phyloP scores from a whole-genome alignment of 2,888 invertebrate species.

The Apamea crenata region DNA sequence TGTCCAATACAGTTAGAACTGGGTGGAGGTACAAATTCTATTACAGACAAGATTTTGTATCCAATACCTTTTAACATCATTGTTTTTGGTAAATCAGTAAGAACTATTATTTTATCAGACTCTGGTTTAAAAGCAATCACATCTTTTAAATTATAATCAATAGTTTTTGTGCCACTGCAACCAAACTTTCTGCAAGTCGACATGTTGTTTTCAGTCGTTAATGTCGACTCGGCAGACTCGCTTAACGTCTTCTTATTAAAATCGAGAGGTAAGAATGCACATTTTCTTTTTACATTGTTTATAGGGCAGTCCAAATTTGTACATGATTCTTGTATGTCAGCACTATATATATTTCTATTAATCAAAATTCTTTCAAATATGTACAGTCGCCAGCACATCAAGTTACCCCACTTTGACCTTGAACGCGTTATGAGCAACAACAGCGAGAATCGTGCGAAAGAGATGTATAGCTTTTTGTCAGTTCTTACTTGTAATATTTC shows the following conservation, averaged over 20 bases:
- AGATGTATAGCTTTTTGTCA: too few relatives aligned
- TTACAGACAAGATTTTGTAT: not conserved
- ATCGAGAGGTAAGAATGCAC: constrained; percentile 10
- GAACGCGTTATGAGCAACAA: too few relatives aligned
- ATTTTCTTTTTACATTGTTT: constrained; percentile 9
- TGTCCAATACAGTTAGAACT: constrained; percentile 11
- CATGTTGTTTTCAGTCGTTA: constrained; percentile 5
- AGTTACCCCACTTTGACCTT: too few relatives aligned
- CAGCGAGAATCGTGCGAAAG: too few relatives aligned
- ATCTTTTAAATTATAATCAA: constrained; percentile 16
- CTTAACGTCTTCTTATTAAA: too few relatives aligned
- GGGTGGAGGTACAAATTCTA: not conserved
- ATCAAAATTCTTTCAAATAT: constrained; percentile 4
- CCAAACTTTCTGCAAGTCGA: constrained; percentile 14
- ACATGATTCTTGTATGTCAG: constrained; percentile 5
- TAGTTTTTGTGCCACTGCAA: constrained; percentile 13
- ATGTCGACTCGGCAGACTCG: constrained; percentile 16
- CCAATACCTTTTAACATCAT: constrained; percentile 8
- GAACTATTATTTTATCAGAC: constrained; percentile 2
- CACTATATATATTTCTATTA: constrained; percentile 1
- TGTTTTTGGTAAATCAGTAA: constrained; percentile 8
- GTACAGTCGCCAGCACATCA: too few relatives aligned
- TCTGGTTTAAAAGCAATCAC: constrained; percentile 3
- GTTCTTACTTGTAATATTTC: too few relatives aligned
- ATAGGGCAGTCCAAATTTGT: not conserved